Percentiles rank a stretch among this genome's conserved stretches.
Evolutionary conservation across 2,888 invertebrate genomes (phyloP).

Genomic region (Lasioglossum marginatum): DNA sequence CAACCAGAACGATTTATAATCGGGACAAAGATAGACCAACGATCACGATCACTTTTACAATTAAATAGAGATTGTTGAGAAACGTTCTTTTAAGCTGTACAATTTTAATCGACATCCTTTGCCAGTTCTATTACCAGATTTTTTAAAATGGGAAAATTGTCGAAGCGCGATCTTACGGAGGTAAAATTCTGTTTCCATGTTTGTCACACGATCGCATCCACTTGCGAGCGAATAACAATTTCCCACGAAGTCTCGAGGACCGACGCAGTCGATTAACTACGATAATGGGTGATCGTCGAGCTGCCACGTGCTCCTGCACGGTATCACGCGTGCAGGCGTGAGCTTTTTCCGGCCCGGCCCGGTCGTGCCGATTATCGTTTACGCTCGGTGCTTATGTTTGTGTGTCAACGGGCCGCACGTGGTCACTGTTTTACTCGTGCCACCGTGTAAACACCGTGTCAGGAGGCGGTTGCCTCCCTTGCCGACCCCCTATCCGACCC

Average conservation of each 20-base stretch:
- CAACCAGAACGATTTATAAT: not conserved
- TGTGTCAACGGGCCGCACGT: conserved; percentile 75
- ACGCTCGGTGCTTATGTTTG: conserved; percentile 71
- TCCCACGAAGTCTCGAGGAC: not conserved
- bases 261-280: conserved; percentile 5
- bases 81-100: not conserved
- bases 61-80: not conserved
- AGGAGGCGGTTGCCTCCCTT: conserved; percentile 32
- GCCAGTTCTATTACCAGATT: too few species aligned
- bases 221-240: not conserved
- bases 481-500: conserved; percentile 6
- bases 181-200: not conserved
- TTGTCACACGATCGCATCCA: too few species aligned
- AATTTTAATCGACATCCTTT: not conserved
- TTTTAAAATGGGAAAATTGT: too few species aligned
- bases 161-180: too few species aligned
- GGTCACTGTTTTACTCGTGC: conserved; percentile 73
- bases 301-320: conserved; percentile 59
- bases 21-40: not conserved
- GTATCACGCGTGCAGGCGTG: conserved; percentile 61
- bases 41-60: not conserved
- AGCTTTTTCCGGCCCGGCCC: conserved; percentile 58
- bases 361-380: conserved; percentile 61
- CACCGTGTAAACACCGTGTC: conserved; percentile 64
- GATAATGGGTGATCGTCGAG: conserved; percentile 40